Conservation (phyloP, 1,140 invertebrate genomes). For the Nylanderia fulva region DNA sequence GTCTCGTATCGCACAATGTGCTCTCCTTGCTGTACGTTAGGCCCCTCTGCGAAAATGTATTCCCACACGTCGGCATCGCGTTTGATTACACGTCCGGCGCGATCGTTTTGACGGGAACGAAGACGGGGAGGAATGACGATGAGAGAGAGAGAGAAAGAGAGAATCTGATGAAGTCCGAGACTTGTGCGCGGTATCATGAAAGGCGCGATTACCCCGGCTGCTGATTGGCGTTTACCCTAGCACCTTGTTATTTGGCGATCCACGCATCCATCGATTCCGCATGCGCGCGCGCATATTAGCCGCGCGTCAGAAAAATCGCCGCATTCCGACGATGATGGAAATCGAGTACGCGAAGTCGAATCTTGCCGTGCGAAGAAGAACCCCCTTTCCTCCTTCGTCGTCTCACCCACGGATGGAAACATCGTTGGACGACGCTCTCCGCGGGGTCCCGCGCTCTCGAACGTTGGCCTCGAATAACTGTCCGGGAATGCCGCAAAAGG, state of each 20-base stretch:
- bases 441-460: slow-evolving; percentile 55
- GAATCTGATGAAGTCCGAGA: slow-evolving; percentile 2
- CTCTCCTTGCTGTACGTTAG: slow-evolving; percentile 28
- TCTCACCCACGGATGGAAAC: slow-evolving; percentile 56
- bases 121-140: neutral
- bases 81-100: slow-evolving; percentile 56
- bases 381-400: neutral
- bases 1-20: slow-evolving; percentile 20
- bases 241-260: slow-evolving; percentile 58
- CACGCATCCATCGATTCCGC: slow-evolving; percentile 8
- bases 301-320: slow-evolving; percentile 42
- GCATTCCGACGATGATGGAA: slow-evolving; percentile 46
- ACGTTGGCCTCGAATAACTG: slow-evolving; percentile 75
- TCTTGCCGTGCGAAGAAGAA: slow-evolving; percentile 2
- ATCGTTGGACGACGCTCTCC: neutral
- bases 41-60: slow-evolving; percentile 31
- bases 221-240: slow-evolving; percentile 56
- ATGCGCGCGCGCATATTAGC: slow-evolving; percentile 27
- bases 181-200: slow-evolving; percentile 47
- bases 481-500: slow-evolving; percentile 70
- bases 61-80: slow-evolving; percentile 53
- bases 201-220: slow-evolving; percentile 49
- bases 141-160: neutral
- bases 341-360: slow-evolving; percentile 27
- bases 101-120: slow-evolving; percentile 53